Evolutionary conservation across 2,113 vertebrate genomes (phyloP).

Genomic region (Sigmodon hispidus): DNA sequence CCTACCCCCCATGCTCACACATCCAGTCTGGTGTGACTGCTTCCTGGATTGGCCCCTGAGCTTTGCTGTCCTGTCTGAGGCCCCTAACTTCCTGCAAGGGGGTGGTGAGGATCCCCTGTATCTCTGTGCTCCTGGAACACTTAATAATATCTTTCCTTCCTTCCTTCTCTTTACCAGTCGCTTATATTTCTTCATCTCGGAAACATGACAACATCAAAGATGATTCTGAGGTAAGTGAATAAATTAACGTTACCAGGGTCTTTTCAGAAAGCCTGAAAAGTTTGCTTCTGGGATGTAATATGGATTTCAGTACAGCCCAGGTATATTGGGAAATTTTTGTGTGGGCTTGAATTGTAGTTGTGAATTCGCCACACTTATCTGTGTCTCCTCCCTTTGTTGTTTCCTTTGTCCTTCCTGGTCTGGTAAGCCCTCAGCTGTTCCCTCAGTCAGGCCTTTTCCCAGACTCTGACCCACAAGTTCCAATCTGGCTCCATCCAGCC

Average conservation of each 20-base stretch:
- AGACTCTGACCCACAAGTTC: neutral
- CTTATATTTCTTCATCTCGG: conserved; percentile 92
- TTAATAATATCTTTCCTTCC: neutral
- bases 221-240: conserved; percentile 91
- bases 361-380: neutral
- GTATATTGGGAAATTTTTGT: fast-evolving
- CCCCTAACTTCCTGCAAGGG: fast-evolving
- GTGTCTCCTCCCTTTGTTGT: neutral
- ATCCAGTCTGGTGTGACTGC: neutral
- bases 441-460: neutral
- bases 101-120: fast-evolving
- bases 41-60: fast-evolving
- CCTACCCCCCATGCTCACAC: neutral
- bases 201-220: conserved; percentile 92
- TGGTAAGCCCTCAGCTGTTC: neutral
- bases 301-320: fast-evolving
- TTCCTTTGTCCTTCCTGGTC: neutral
- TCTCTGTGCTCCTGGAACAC: fast-evolving
- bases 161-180: conserved; percentile 84
- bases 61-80: fast-evolving
- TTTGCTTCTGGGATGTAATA: fast-evolving
- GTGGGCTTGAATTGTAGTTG: fast-evolving
- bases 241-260: fast-evolving
- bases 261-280: fast-evolving
- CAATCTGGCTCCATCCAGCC: too few species aligned